Conservation (phyloP, 2,888 invertebrate genomes). For the Chalcis sispes region DNA sequence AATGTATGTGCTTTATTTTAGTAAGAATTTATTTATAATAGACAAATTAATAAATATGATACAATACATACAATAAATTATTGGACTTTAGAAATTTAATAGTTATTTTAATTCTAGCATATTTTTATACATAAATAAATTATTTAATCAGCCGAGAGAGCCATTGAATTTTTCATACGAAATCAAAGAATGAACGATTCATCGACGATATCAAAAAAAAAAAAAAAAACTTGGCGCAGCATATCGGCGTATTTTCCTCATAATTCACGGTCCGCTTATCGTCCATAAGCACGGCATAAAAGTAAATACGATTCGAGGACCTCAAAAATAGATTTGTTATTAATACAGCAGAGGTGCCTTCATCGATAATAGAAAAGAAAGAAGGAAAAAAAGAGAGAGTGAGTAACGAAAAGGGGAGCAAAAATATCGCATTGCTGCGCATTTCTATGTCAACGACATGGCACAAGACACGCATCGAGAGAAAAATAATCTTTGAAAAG, state of each 20-base stretch:
- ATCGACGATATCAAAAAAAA: constrained; percentile 18
- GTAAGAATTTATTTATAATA: too few relatives aligned
- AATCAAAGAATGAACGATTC: constrained; percentile 9
- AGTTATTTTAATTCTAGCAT: too few relatives aligned
- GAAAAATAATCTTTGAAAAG: constrained; percentile 51
- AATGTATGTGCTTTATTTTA: too few relatives aligned
- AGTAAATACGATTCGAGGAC: constrained; percentile 49
- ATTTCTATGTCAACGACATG: constrained; percentile 58
- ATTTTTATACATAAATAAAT: too few relatives aligned
- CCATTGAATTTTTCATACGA: constrained; percentile 27
- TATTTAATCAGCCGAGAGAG: too few relatives aligned
- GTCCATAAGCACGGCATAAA: constrained; percentile 35
- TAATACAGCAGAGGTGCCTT: constrained; percentile 50
- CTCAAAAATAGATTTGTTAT: constrained; percentile 56
- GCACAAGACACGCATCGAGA: constrained; percentile 44
- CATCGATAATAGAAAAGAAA: not conserved
- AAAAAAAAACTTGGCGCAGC: not conserved
- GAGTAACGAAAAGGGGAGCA: not conserved
- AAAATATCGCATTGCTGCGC: constrained; percentile 41
- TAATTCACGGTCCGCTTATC: constrained; percentile 53
- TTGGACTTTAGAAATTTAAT: too few relatives aligned
- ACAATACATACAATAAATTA: too few relatives aligned
- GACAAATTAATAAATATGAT: too few relatives aligned
- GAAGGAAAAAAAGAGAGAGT: constrained; percentile 29
- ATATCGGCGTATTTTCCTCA: constrained; percentile 34